Conservation (phyloP, 30 jellyfish, hydroid and myxozoan genomes). For the Aurelia coerulea region DNA sequence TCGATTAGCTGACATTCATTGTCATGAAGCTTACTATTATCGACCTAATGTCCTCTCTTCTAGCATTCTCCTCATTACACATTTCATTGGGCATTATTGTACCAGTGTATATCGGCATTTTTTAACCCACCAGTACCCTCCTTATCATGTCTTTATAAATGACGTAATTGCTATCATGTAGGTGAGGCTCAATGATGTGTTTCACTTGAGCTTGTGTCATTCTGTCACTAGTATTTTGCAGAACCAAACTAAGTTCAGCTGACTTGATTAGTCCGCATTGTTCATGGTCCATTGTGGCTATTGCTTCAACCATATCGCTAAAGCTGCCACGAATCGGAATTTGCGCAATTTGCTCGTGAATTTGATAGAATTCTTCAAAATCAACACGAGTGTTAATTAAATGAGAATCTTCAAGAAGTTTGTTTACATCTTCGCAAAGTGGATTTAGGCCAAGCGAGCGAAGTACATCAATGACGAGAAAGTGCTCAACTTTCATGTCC, state of each 20-base stretch:
- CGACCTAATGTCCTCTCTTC: no score
- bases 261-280: slow-evolving; percentile 79
- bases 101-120: no score
- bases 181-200: slow-evolving; percentile 72
- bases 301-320: slow-evolving; percentile 90
- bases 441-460: slow-evolving; percentile 93
- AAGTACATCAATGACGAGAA: slow-evolving; percentile 67
- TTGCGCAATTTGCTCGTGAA: slow-evolving; percentile 79
- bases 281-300: slow-evolving; percentile 91
- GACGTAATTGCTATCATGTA: slow-evolving; percentile 79
- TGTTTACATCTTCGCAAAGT: slow-evolving; percentile 66
- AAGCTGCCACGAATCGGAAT: slow-evolving; percentile 72
- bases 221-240: slow-evolving; percentile 79
- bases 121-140: slow-evolving; percentile 72
- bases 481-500: slow-evolving; percentile 75
- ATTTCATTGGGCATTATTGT: no score
- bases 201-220: slow-evolving; percentile 93
- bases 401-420: slow-evolving; percentile 75
- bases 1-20: no score
- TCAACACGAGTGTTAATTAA: slow-evolving; percentile 78
- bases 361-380: slow-evolving; percentile 79
- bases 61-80: no score
- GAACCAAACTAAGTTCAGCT: slow-evolving; percentile 80
- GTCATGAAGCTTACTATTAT: no score
- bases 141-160: slow-evolving; percentile 81